A percentile compares a stretch with the other conserved stretches of the same genome.
Evolutionary conservation across 2,797 vertebrate species (phyloP).

Genomic region (Capromys pilorides): DNA sequence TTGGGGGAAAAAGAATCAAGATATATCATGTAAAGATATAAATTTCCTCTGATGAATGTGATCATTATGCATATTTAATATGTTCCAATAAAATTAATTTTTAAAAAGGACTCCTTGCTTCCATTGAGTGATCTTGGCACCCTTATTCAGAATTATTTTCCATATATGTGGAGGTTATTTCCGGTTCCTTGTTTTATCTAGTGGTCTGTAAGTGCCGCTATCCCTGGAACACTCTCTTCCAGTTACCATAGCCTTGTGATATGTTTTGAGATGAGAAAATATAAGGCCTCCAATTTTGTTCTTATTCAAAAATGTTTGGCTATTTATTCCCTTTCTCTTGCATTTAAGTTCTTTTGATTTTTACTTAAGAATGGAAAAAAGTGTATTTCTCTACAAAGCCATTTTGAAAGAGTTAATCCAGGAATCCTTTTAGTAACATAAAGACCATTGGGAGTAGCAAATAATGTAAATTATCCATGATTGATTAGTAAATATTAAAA

Average conservation of each 20-base stretch:
- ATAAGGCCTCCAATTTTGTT: not conserved
- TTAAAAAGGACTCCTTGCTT: not conserved
- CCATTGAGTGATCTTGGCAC: not conserved
- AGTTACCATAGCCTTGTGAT: not conserved
- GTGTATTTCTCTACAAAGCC: not conserved
- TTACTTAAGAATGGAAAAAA: not conserved
- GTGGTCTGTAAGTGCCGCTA: not conserved
- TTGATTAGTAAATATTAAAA: conserved; percentile 9
- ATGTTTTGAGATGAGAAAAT: not conserved
- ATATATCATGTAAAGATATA: not conserved
- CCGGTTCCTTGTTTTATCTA: not conserved
- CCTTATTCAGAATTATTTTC: not conserved
- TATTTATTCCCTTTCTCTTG: not conserved
- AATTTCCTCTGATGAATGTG: not conserved
- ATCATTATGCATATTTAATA: not conserved
- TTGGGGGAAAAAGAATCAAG: not conserved
- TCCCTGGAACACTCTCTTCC: not conserved
- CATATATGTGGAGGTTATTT: not conserved
- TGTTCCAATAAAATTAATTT: not conserved
- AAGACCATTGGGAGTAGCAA: not conserved
- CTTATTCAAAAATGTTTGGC: not conserved
- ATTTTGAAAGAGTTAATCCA: conserved; percentile 12
- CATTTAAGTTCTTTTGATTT: not conserved
- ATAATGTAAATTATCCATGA: not conserved
- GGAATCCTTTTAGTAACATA: not conserved